Percentiles rank a stretch among this genome's conserved stretches.
Conservation (phyloP, 1,140 invertebrate species). For the Dinothrombium tinctorium region DNA sequence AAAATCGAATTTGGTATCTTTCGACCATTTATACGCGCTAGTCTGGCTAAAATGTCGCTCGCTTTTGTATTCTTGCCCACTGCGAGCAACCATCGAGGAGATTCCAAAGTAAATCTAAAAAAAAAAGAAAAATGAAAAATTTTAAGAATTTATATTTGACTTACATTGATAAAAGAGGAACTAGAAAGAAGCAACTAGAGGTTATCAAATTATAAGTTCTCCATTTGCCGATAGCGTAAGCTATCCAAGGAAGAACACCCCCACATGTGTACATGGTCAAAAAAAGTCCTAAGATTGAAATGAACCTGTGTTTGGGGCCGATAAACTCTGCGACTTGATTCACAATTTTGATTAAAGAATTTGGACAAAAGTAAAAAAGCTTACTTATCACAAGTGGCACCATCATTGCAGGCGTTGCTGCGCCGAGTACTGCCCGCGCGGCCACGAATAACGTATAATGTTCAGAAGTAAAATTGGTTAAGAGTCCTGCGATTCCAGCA, state of each 20-base stretch:
- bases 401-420: not conserved
- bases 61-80: constrained; percentile 53
- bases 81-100: constrained; percentile 43
- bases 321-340: constrained; percentile 11
- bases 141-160: not conserved
- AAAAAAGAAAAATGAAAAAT: not conserved
- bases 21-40: constrained; percentile 48
- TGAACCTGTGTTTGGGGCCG: constrained; percentile 1
- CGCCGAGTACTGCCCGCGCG: not conserved
- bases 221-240: not conserved
- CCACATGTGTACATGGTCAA: constrained; percentile 9
- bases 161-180: not conserved
- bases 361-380: not conserved
- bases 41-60: constrained; percentile 43
- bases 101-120: constrained; percentile 18
- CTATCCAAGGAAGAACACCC: constrained; percentile 5
- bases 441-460: not conserved
- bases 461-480: not conserved
- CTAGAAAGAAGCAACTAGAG: not conserved
- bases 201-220: not conserved
- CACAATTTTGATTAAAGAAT: not conserved
- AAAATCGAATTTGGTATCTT: constrained; percentile 34
- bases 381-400: not conserved
- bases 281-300: constrained; percentile 8
- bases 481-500: not conserved